Percentiles rank a stretch among this genome's conserved stretches.
Evolutionary conservation across 1,140 invertebrate species (phyloP).

Genomic region (Anadara kagoshimensis): DNA sequence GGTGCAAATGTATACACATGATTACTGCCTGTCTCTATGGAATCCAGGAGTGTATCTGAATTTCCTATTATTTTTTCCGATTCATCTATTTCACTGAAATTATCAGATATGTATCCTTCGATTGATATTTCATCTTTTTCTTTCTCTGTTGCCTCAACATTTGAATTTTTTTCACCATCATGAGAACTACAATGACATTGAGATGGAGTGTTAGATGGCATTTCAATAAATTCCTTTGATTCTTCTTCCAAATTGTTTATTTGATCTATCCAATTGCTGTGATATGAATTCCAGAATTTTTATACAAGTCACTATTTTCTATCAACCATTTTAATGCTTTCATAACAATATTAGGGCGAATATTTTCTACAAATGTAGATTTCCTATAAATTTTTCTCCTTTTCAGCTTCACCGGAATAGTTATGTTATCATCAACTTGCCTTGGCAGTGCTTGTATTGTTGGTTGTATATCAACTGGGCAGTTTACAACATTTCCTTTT

Average conservation of each 20-base stretch:
- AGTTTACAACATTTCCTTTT: slow-evolving; percentile 44
- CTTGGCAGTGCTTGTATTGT: slow-evolving; percentile 37
- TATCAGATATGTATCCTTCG: too few species aligned
- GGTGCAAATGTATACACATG: too few species aligned
- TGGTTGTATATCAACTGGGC: slow-evolving; percentile 37
- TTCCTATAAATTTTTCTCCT: slow-evolving; percentile 26
- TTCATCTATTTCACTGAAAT: slow-evolving; percentile 31
- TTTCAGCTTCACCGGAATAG: slow-evolving; percentile 35
- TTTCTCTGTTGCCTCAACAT: neutral
- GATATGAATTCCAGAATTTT: slow-evolving; percentile 28
- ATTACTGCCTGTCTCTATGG: too few species aligned
- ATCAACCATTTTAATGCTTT: slow-evolving; percentile 25
- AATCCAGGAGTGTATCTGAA: slow-evolving; percentile 31
- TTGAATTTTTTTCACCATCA: slow-evolving; percentile 11
- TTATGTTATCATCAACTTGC: neutral
- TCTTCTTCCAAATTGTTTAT: neutral
- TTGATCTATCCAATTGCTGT: slow-evolving; percentile 2
- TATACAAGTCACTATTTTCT: slow-evolving; percentile 37
- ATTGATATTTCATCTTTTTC: slow-evolving; percentile 13
- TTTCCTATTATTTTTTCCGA: slow-evolving; percentile 8
- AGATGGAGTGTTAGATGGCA: too few species aligned
- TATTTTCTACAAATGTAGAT: slow-evolving; percentile 30
- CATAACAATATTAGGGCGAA: slow-evolving; percentile 19
- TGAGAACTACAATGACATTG: too few species aligned
- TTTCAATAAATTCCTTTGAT: too few species aligned